Percentiles rank a stretch among this genome's conserved stretches.
Evolutionary conservation across 2,113 vertebrate species (phyloP).

Genomic region (Semnopithecus entellus): DNA sequence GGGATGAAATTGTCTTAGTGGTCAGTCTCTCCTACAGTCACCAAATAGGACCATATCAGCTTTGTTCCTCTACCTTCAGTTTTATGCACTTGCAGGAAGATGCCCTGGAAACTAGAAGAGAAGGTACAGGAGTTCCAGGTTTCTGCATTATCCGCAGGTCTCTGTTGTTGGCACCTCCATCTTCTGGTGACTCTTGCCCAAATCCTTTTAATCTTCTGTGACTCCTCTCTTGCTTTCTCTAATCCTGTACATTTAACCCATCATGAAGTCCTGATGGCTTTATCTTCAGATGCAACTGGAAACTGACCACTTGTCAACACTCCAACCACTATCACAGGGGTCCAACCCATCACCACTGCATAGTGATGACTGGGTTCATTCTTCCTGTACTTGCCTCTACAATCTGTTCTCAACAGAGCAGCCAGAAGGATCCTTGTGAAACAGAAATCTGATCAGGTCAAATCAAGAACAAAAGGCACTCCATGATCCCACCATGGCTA

Average conservation of each 20-base stretch:
- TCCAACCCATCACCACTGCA: background rate
- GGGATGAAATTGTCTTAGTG: background rate
- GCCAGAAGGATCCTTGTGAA: background rate
- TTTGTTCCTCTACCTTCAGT: background rate
- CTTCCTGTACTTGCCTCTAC: background rate
- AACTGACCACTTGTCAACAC: background rate
- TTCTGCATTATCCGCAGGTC: background rate
- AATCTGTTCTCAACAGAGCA: background rate
- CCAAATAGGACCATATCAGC: background rate
- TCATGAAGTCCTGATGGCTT: background rate
- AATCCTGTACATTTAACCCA: background rate
- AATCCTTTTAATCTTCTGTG: background rate
- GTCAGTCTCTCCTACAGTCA: background rate
- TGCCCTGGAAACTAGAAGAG: background rate
- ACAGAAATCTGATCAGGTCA: background rate
- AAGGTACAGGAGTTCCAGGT: background rate
- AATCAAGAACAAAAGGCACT: too few species aligned
- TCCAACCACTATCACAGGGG: background rate
- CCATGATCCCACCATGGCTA: background rate
- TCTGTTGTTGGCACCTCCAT: background rate
- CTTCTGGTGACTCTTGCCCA: background rate
- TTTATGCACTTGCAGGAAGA: background rate
- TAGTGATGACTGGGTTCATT: background rate
- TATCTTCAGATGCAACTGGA: background rate
- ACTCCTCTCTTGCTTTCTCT: background rate